Base-by-base conservation (phyloP, 2,888 invertebrate species). In the Cyaniris semiargus region DNA sequence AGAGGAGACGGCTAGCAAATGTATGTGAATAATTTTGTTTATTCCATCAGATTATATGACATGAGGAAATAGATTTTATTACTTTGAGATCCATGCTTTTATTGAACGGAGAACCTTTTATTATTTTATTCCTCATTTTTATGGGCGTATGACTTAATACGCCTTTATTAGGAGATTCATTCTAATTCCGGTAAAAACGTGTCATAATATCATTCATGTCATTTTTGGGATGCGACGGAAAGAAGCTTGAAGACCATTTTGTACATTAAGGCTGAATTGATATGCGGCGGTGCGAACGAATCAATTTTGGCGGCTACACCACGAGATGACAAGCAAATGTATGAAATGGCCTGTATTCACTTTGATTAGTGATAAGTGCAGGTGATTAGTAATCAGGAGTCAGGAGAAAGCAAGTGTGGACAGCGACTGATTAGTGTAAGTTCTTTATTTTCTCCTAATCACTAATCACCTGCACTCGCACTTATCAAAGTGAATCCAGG, bases 11-110 rank as follows among this genome's bases (percentile, higher is more conserved):
- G 23, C 23, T 23, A 27, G 31, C 53, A 74, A 74, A 48, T 74
- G 18, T 74, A 74, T 10, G n/a, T 21, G 10, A 38, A 71, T 38
- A 34, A 71, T 66, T 66, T 66, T 66, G 31, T 66, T 66, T 66
- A 31, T 66, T 27, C 27, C 66, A 66, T 66, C 66, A 31, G 66
- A 66, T 66, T 15, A 18, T 66, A 66, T 66, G 66, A 6, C 27
- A 66, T 15, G 27, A 66, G 66, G 66, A 66, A 66, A 66, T 31
- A 31, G 27, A 66, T 66, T 66, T 66, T 66, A 66, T 66, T 66
- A 31, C 31, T 66, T 66, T 66, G 27, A 66, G 66, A 66, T 34
- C 2, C 70, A n/a, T 38, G n/a, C 71, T 71, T 71, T 38, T 70
- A 70, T 71, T n/a, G 18, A 71, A 70, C 70, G 34, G 2, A 71